Evolutionary conservation across 2,888 invertebrate genomes (phyloP), one percentile per base, ranked within the genome.

Genomic region (Chelonus formosanus): DNA sequence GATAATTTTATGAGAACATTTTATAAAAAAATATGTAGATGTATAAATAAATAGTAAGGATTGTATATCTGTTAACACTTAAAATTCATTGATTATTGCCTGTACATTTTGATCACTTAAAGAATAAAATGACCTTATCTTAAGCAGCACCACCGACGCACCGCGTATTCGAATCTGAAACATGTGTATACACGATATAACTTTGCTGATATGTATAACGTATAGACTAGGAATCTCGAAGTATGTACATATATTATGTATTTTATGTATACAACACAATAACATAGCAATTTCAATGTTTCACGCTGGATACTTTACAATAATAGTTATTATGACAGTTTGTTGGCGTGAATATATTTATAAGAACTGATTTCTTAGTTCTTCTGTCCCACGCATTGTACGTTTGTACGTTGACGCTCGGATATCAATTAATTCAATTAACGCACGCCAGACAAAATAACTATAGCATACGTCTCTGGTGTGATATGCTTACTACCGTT

Each of bases 391-490:
- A 65, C 65, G 65, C 65, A 65, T 65, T 65, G 32, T 45, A 57
- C 45, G 31, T 44, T 45, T 53, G n/a, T 43, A 40, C 32, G 20
- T 53, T 35, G 50, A 32, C 56, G 50, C 48, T 6, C n/a, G 56
- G 56, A 52, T 66, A 66, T 66, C 58, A 62, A 66, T 62, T 57
- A 62, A 66, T 66, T 66, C 66, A 62, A 62, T 66, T 62, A 66
- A 62, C 65, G 56, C 65, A 65, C 56, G 65, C 56, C 60, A 65
- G 55, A 61, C 65, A 40, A 55, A 61, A 47, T 65, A 65, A 65
- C 47, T 54, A 59, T 35, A 31, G 53, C 44, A 55, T 62, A 45
- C 63, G 50, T 32, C 52, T 52, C 31, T 52, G 35, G 52, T 31
- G 8, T 32, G 31, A 52, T 52, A 32, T 32, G 31, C 52, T 52